These are phyloP conservation scores for Adoxophyes honmai DNA, from an alignment of 1,140 invertebrate species.

Conservation along the genomic window DNA sequence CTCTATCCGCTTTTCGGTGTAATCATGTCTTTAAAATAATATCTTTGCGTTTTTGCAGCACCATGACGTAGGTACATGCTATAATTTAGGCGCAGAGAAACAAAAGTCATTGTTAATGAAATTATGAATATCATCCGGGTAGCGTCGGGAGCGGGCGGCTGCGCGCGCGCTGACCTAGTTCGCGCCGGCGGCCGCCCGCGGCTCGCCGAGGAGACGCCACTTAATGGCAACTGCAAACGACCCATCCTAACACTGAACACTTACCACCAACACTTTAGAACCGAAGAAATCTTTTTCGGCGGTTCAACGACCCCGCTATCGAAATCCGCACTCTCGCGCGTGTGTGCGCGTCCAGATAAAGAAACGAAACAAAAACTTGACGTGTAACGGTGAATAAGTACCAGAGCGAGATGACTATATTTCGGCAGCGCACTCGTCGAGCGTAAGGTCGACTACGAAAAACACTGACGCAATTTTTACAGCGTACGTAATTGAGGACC, in stretches of 20 bases:
- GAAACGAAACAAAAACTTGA: conserved; percentile 65
- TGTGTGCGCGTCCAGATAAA: conserved; percentile 66
- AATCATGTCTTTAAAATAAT: not conserved
- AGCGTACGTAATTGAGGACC: conserved; percentile 70
- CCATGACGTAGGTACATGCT: not conserved
- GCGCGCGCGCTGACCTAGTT: conserved; percentile 67
- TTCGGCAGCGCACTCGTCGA: conserved; percentile 58
- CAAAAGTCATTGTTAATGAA: conserved; percentile 6
- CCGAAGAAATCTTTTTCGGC: conserved; percentile 67
- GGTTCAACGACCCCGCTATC: conserved; percentile 72
- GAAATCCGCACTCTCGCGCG: conserved; percentile 75
- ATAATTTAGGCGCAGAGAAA: not conserved
- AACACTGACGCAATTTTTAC: conserved; percentile 76
- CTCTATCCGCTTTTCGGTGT: conserved; percentile 2
- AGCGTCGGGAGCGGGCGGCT: conserved; percentile 29
- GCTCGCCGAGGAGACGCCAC: conserved; percentile 29
- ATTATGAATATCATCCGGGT: conserved; percentile 7
- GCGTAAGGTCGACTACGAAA: conserved; percentile 70
- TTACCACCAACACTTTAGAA: conserved; percentile 44
- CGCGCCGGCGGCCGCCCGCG: conserved; percentile 46
- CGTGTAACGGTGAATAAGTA: conserved; percentile 61
- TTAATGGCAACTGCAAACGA: conserved; percentile 38
- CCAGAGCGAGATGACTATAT: conserved; percentile 73
- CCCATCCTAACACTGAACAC: conserved; percentile 59
- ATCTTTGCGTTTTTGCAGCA: not conserved